These are phyloP conservation scores for Brevimyrus niger DNA, from an alignment of 2,113 vertebrate genomes.

Conservation along the genomic window DNA sequence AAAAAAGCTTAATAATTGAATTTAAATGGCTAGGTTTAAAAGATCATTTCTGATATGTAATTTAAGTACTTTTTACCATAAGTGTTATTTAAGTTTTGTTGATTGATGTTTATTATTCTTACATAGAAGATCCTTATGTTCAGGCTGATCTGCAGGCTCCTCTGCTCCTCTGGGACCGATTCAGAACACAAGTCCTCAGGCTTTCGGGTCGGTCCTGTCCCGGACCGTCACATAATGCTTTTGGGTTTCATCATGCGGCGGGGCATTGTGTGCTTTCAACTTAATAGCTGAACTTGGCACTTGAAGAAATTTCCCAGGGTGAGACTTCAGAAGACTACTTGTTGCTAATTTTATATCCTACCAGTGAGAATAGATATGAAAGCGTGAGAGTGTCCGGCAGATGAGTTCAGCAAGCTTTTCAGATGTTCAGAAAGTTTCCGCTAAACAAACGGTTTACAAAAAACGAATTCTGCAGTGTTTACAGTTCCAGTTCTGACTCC, in stretches of 20 bases:
- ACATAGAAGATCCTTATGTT: constrained; percentile 46
- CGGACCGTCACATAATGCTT: neutral
- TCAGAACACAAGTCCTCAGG: constrained; percentile 49
- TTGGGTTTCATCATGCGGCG: neutral
- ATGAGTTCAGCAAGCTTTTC: neutral
- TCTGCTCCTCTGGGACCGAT: constrained; percentile 43
- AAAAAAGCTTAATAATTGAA: constrained; percentile 12
- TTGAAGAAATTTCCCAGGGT: neutral
- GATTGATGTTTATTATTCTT: constrained; percentile 49
- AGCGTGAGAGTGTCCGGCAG: neutral
- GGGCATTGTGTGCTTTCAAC: neutral
- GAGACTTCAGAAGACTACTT: neutral
- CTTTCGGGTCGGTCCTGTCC: constrained; percentile 7
- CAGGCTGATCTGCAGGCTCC: constrained; percentile 42
- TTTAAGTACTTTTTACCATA: constrained; percentile 52
- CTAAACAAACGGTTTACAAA: neutral
- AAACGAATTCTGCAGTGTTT: neutral
- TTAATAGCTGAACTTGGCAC: neutral
- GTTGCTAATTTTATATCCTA: neutral
- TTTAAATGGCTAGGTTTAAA: constrained; percentile 17
- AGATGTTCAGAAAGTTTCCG: neutral
- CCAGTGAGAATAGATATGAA: neutral
- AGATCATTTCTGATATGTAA: constrained; percentile 43
- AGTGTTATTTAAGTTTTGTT: constrained; percentile 53
- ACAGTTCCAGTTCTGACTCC: neutral